Conservation (phyloP, 2,113 vertebrate species). For the Hippocampus comes region DNA sequence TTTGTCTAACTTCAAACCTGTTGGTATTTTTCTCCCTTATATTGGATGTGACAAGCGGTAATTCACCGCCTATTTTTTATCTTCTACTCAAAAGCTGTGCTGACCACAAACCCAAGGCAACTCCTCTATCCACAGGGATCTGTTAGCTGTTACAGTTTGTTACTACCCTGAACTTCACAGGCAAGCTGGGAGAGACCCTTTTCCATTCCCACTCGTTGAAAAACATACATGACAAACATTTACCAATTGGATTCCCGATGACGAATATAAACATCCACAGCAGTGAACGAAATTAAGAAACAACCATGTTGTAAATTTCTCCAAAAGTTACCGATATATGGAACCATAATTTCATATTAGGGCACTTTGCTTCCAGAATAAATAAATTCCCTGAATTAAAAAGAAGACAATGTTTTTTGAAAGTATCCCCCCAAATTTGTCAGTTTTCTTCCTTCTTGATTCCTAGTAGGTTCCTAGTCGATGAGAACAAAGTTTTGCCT, state of each 20-base stretch:
- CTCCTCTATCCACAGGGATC: neutral
- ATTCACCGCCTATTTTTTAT: no score
- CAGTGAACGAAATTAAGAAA: neutral
- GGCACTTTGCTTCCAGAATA: neutral
- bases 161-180: neutral
- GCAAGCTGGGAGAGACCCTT: neutral
- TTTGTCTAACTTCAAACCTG: no score
- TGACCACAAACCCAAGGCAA: neutral
- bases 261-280: no score
- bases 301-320: no score
- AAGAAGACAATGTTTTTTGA: neutral
- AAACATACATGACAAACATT: neutral
- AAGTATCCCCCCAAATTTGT: neutral
- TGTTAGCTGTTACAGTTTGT: neutral
- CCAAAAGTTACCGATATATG: no score
- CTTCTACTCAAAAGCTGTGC: no score
- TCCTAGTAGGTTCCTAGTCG: neutral
- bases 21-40: no score
- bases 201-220: neutral
- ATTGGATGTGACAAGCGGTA: no score
- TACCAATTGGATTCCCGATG: neutral
- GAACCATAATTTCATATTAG: neutral
- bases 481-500: conserved; percentile 5
- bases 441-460: neutral
- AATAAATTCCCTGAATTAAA: neutral